Evolutionary conservation across 2,113 vertebrate genomes (phyloP).

Genomic region (Sinocyclocheilus anshuiensis): DNA sequence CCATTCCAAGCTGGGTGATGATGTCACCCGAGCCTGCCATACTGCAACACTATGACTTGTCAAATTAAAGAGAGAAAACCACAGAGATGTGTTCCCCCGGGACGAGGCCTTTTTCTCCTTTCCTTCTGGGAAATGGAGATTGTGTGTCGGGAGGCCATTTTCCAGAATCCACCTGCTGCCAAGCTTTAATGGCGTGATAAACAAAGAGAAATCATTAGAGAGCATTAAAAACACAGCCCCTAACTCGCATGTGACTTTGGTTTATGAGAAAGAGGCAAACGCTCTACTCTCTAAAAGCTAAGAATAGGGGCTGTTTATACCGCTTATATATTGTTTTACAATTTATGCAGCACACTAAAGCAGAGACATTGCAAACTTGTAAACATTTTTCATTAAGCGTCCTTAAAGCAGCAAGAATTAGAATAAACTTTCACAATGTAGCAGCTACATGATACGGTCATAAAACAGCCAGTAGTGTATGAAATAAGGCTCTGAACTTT

Average conservation of each 20-base stretch:
- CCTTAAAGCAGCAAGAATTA: conserved; percentile 2
- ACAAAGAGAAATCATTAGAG: conserved; percentile 53
- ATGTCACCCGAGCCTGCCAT: conserved; percentile 55
- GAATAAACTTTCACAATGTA: neutral
- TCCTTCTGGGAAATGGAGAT: conserved; percentile 38
- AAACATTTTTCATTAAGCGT: conserved; percentile 37
- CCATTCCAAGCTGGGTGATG: conserved; percentile 49
- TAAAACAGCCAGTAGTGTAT: neutral
- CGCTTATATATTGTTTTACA: conserved; percentile 33
- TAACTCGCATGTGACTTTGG: conserved; percentile 30
- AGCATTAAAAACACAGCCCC: conserved; percentile 35
- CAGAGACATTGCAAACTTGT: conserved; percentile 1
- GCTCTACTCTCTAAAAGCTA: conserved; percentile 32
- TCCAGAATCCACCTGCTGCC: conserved; percentile 57
- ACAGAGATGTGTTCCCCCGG: conserved; percentile 39
- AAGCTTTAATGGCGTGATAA: conserved; percentile 51
- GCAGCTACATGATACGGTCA: neutral
- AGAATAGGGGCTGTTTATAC: neutral
- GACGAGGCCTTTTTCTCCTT: conserved; percentile 31
- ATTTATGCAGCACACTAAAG: conserved; percentile 23
- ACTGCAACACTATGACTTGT: conserved; percentile 52
- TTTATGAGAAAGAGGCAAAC: conserved; percentile 27
- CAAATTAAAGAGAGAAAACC: conserved; percentile 54
- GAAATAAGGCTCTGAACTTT: neutral
- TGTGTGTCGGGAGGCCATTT: conserved; percentile 24